phyloP scores from a whole-genome alignment of 2,888 invertebrate species.

The Diaprepes abbreviatus region DNA sequence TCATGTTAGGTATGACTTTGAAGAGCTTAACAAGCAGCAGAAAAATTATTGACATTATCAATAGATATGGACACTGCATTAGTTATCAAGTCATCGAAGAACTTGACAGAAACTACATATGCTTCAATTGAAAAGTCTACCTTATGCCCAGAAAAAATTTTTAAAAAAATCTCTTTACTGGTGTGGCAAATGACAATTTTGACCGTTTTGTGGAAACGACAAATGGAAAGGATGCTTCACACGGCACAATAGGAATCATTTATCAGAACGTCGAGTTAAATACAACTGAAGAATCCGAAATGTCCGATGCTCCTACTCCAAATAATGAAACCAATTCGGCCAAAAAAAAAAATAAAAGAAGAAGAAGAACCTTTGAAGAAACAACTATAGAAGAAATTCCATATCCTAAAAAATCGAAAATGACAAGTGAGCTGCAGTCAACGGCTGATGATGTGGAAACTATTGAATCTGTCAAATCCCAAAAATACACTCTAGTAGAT shows the following conservation, averaged over 20 bases:
- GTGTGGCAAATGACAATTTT: slow-evolving; percentile 29
- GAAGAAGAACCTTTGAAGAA: slow-evolving; percentile 35
- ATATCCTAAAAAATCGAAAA: slow-evolving; percentile 10
- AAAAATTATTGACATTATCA: slow-evolving; percentile 38
- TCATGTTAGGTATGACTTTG: slow-evolving; percentile 3
- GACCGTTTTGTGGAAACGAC: slow-evolving; percentile 21
- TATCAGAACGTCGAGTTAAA: slow-evolving; percentile 24
- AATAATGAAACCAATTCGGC: slow-evolving; percentile 16
- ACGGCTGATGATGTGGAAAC: not conserved
- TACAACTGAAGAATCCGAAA: not conserved
- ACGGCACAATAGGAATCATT: slow-evolving; percentile 48
- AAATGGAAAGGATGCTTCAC: slow-evolving; percentile 45
- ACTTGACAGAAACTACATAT: slow-evolving; percentile 22
- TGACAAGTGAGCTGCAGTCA: not conserved
- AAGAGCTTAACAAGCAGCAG: slow-evolving; percentile 31
- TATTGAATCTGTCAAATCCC: slow-evolving; percentile 1
- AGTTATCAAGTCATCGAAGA: slow-evolving; percentile 20
- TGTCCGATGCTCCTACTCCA: slow-evolving; percentile 8
- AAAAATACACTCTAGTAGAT: slow-evolving; percentile 42
- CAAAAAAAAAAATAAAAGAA: slow-evolving; percentile 4
- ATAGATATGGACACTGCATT: slow-evolving; percentile 35
- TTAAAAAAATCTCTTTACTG: slow-evolving; percentile 3
- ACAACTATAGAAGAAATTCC: slow-evolving; percentile 21
- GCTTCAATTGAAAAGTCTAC: slow-evolving; percentile 8
- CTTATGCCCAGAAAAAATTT: slow-evolving; percentile 1